Base-by-base conservation (phyloP, 2,888 invertebrate species). In the Lasioglossum leucozonium region DNA sequence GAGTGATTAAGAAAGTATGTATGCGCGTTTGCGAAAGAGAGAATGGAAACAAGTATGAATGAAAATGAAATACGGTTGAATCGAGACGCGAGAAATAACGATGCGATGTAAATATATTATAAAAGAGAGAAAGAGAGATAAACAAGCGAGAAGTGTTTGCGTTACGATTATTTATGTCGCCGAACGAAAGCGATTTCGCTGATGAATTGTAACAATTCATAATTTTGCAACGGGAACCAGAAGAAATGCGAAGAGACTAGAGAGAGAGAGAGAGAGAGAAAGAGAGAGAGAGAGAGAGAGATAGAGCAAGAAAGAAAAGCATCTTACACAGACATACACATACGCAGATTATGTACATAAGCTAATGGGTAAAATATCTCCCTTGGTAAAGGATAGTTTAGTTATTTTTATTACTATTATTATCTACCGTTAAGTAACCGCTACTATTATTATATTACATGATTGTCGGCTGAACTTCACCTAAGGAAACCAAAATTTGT, bases 91-190 rank as follows among this genome's bases (percentile, higher is more conserved):
- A 76, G 76, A 26, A n/a, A n/a, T 34, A 47, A n/a, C 42, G 65
- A 90, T 72, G 77, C 88, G 89, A n/a, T 94, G 94, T 94, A 94
- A 92, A 94, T 94, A 93, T 44, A n/a, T n/a, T 42, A 13, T 44
- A 44, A 16, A 16, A 44, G 16, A 44, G 4, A 44, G 16, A 42
- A 13, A 90, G 44, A 79, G 37, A 67, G 67, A 37, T 18, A 22
- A 22, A 69, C 58, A 51, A 75, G 16, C n/a, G 71, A 55, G 47
- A 62, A 77, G 92, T 92, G 93, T 93, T 26, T 92, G 91, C 92
- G 91, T 93, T 93, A 93, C 82, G 76, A 80, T 93, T 93, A 94
- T 94, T 94, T 94, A 93, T 94, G 92, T 94, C 93, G 91, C 92
- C 91, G 91, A 90, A 90, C 86, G 92, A 90, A 87, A 88, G 91